A percentile compares a stretch with the other conserved stretches of the same genome.
Evolutionary conservation across 2,113 vertebrate genomes (phyloP).

Genomic region (Polypterus senegalus): DNA sequence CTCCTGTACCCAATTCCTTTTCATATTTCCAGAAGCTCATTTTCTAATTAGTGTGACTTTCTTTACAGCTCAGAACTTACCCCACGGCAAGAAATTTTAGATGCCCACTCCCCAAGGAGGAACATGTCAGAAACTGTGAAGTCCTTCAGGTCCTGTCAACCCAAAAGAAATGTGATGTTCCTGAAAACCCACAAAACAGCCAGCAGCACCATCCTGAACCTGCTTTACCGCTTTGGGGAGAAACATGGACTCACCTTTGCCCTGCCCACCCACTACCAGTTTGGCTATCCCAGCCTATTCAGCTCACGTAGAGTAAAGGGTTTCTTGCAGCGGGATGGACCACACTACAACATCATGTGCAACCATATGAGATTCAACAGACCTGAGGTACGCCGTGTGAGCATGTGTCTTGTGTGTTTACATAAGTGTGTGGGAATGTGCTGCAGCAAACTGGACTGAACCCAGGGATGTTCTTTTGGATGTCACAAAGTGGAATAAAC

Average conservation of each 20-base stretch:
- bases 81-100: no score
- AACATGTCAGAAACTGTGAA: no score
- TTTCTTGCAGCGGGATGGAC: conserved; percentile 38
- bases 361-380: conserved; percentile 82
- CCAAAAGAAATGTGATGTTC: conserved; percentile 66
- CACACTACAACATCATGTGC: conserved; percentile 70
- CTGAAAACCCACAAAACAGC: conserved; percentile 88
- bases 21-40: no score
- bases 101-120: no score
- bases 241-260: conserved; percentile 57
- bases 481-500: no score
- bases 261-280: conserved; percentile 73
- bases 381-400: conserved; percentile 49
- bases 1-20: no score
- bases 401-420: no score
- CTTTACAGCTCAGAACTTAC: no score
- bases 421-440: no score
- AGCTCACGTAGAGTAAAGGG: conserved; percentile 69
- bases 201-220: conserved; percentile 80
- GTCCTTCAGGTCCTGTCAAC: conserved; percentile 38
- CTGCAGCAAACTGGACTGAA: no score
- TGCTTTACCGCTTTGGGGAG: conserved; percentile 81
- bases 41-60: no score
- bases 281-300: conserved; percentile 73
- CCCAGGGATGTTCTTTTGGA: no score